These are phyloP conservation scores for Eonycteris spelaea DNA, from an alignment of 2,113 vertebrate species.

Conservation along the genomic window DNA sequence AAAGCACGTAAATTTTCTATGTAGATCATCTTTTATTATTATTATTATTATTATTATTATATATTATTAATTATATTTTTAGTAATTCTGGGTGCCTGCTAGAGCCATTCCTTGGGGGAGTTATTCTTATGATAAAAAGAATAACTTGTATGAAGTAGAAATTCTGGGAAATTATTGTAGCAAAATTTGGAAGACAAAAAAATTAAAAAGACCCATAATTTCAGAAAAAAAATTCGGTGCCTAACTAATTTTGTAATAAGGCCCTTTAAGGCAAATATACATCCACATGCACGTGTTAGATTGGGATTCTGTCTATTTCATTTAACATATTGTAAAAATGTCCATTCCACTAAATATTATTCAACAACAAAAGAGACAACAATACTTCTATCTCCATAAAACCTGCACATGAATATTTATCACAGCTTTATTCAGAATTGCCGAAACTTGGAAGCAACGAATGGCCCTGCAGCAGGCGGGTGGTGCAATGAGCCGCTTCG, in stretches of 20 bases:
- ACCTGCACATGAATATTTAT: not conserved
- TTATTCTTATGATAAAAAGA: not conserved
- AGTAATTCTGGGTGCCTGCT: not conserved
- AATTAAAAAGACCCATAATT: not conserved
- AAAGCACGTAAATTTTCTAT: not conserved
- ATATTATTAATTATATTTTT: not conserved
- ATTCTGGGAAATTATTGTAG: not conserved
- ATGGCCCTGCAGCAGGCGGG: not conserved
- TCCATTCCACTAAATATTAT: not conserved
- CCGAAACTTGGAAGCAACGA: not conserved
- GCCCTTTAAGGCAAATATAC: not conserved
- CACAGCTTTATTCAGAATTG: not conserved
- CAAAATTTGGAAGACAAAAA: not conserved
- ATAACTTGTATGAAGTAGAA: not conserved
- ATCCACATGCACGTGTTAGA: fast-evolving
- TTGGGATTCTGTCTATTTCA: not conserved
- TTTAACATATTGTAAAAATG: not conserved
- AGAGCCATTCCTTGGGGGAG: not conserved
- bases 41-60: too few relatives aligned
- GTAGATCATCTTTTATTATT: not conserved
- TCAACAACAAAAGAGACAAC: not conserved
- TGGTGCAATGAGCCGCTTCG: not conserved
- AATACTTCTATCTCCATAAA: not conserved
- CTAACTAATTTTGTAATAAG: not conserved
- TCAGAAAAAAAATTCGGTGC: not conserved